phyloP scores from a whole-genome alignment of 2,113 vertebrate species.

The Verasper variegatus region DNA sequence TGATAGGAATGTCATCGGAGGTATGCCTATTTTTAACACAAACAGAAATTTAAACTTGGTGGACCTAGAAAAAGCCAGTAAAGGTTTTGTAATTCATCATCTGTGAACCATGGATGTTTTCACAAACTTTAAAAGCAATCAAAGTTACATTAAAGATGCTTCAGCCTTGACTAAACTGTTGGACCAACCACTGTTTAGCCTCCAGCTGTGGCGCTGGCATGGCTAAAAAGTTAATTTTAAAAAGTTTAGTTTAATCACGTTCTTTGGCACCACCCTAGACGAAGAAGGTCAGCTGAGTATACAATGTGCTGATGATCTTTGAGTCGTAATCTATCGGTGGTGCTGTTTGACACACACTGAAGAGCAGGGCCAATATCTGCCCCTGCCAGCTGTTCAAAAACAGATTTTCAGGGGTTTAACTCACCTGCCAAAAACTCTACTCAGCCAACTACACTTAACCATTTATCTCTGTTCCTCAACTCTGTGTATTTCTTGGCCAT shows the following conservation, averaged over 20 bases:
- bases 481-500: background rate
- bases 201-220: background rate
- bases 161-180: background rate
- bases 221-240: background rate
- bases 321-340: conserved; percentile 40
- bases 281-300: conserved; percentile 44
- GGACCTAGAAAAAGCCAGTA: background rate
- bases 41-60: too few relatives aligned
- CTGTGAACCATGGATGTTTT: background rate
- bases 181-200: background rate
- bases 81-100: background rate
- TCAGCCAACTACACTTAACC: conserved; percentile 14
- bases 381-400: conserved; percentile 11
- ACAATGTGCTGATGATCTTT: conserved; percentile 39
- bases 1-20: too few relatives aligned
- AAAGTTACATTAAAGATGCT: background rate
- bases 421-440: conserved; percentile 29
- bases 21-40: too few relatives aligned
- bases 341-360: conserved; percentile 37
- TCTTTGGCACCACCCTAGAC: conserved; percentile 10
- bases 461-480: background rate
- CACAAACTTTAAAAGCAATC: background rate
- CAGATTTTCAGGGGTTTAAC: conserved; percentile 63
- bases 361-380: conserved; percentile 37
- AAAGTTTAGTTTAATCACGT: background rate